A percentile compares a stretch with the other conserved stretches of the same genome.
These are phyloP conservation scores for Plagodis pulveraria DNA, from an alignment of 2,888 invertebrate genomes.

Conservation along the genomic window DNA sequence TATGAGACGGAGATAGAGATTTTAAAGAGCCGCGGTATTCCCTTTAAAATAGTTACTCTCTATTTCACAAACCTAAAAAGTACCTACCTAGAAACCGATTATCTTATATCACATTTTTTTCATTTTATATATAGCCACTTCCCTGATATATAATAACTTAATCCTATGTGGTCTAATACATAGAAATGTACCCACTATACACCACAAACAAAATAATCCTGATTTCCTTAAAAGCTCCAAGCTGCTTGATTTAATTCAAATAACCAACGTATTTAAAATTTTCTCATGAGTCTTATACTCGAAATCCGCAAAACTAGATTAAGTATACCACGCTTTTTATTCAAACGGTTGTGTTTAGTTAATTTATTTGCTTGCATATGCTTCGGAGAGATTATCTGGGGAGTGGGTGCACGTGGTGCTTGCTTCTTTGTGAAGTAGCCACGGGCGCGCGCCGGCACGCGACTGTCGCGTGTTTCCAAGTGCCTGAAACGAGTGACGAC, in stretches of 20 bases:
- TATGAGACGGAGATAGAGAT: too few species aligned
- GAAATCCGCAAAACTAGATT: slow-evolving; percentile 40
- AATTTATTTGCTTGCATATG: slow-evolving; percentile 80
- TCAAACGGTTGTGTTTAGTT: slow-evolving; percentile 66
- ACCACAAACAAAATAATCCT: too few species aligned
- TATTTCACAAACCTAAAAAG: too few species aligned
- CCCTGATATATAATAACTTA: too few species aligned
- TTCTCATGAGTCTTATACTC: slow-evolving; percentile 67
- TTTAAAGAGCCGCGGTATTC: too few species aligned
- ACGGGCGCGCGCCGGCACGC: slow-evolving; percentile 45
- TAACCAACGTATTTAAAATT: slow-evolving; percentile 24
- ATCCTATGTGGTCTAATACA: too few species aligned
- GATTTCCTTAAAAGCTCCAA: too few species aligned
- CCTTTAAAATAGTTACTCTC: too few species aligned
- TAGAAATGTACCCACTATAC: too few species aligned
- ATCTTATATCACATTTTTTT: too few species aligned
- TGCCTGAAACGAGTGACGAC: slow-evolving; percentile 62
- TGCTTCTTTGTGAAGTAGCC: slow-evolving; percentile 44
- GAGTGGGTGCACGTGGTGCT: slow-evolving; percentile 50
- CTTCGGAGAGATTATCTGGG: slow-evolving; percentile 68
- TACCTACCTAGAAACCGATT: too few species aligned
- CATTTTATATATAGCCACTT: too few species aligned
- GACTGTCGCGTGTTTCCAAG: slow-evolving; percentile 63
- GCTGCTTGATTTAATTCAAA: not conserved
- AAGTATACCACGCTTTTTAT: slow-evolving; percentile 45